Conservation (phyloP, 2,797 vertebrate species). For the Lepilemur ruficaudatus region DNA sequence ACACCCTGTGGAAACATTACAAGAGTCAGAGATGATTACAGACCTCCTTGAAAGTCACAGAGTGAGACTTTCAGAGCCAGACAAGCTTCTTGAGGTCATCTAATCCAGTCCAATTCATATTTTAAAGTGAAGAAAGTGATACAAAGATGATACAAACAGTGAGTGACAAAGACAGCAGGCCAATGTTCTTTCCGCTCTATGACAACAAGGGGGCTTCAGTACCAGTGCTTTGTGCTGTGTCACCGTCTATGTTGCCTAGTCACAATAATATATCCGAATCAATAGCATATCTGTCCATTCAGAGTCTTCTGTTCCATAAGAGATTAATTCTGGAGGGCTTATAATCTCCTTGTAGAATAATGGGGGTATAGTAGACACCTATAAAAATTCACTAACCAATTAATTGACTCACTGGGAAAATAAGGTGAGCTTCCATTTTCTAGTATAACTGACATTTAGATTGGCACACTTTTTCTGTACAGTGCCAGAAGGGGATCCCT, state of each 20-base stretch:
- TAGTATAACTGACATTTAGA: background rate
- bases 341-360: background rate
- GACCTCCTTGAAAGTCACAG: too few species aligned
- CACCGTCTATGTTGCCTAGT: too few species aligned
- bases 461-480: background rate
- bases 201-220: rapidly evolving
- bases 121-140: background rate
- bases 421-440: background rate
- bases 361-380: background rate
- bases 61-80: background rate
- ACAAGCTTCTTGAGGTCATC: background rate
- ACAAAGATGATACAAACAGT: background rate
- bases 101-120: background rate
- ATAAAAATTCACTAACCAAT: background rate
- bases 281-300: background rate
- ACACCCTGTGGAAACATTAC: slow-evolving; percentile 88
- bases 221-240: background rate
- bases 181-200: background rate
- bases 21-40: background rate
- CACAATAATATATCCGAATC: background rate
- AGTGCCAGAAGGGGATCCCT: background rate
- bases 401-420: background rate
- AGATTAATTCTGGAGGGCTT: background rate
- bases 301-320: background rate
- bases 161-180: background rate